phyloP scores from a whole-genome alignment of 1,140 invertebrate genomes.

The Drosophila albomicans region DNA sequence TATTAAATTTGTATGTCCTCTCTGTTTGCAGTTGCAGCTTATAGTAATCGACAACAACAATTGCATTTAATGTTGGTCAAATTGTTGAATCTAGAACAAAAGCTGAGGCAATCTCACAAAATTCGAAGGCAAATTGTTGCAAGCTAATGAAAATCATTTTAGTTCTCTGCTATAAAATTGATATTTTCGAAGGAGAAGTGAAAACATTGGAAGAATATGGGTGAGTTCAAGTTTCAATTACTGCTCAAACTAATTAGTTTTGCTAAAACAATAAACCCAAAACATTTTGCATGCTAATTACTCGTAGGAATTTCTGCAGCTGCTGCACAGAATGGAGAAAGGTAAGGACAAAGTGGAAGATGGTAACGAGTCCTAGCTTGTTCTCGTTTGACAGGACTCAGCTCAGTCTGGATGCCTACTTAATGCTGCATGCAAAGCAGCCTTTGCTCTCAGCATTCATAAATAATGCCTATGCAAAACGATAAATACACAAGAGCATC shows the following conservation, averaged over 20 bases:
- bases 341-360: not conserved
- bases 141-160: conserved; percentile 22
- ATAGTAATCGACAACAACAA: not conserved
- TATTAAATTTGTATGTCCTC: not conserved
- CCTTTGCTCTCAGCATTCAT: conserved; percentile 51
- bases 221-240: conserved; percentile 68
- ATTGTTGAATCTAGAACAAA: not conserved
- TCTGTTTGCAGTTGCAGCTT: conserved; percentile 1
- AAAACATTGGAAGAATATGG: too few relatives aligned
- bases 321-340: conserved; percentile 35
- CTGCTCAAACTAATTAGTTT: conserved; percentile 79
- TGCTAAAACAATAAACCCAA: conserved; percentile 71
- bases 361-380: conserved; percentile 15
- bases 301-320: conserved; percentile 60
- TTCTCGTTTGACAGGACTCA: conserved; percentile 24
- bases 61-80: not conserved
- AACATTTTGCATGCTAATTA: conserved; percentile 72
- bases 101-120: not conserved
- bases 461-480: conserved; percentile 80
- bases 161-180: not conserved
- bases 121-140: conserved; percentile 18
- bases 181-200: too few relatives aligned
- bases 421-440: conserved; percentile 59
- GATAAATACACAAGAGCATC: conserved; percentile 69
- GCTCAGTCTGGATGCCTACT: conserved; percentile 48